A percentile compares a stretch with the other conserved stretches of the same genome.
phyloP scores from a whole-genome alignment of 2,888 invertebrate species.

The Limnephilus lunatus region DNA sequence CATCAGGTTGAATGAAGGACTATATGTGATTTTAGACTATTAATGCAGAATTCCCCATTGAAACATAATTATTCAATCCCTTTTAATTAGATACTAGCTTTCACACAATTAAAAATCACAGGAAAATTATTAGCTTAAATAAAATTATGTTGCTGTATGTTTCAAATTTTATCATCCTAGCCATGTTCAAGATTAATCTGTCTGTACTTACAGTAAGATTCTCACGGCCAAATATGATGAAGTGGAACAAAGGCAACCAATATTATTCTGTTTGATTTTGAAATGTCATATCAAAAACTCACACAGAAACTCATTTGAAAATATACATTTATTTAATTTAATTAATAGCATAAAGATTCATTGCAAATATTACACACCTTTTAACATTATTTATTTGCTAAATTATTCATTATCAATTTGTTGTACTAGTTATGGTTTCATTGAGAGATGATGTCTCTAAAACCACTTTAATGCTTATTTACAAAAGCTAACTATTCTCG shows the following conservation, averaged over 20 bases:
- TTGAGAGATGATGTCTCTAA: neutral
- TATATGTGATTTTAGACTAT: neutral
- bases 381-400: neutral
- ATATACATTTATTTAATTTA: neutral
- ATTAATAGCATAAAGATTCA: neutral
- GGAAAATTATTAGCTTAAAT: neutral
- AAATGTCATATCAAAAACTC: neutral
- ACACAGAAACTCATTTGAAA: neutral
- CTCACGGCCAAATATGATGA: neutral
- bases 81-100: neutral
- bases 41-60: neutral
- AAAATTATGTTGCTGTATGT: neutral
- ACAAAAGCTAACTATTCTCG: conserved; percentile 10
- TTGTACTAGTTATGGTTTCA: conserved; percentile 22
- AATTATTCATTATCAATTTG: conserved; percentile 16
- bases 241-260: neutral
- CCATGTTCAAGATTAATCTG: neutral
- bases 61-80: neutral
- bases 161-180: neutral
- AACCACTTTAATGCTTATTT: conserved; percentile 37
- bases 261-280: neutral
- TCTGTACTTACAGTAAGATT: neutral
- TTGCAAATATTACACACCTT: neutral
- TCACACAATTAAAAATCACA: neutral
- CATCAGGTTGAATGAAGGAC: neutral